Percentiles rank a stretch among this genome's conserved stretches.
Evolutionary conservation across 1,140 invertebrate genomes (phyloP).

Genomic region (Helicoverpa armigera): DNA sequence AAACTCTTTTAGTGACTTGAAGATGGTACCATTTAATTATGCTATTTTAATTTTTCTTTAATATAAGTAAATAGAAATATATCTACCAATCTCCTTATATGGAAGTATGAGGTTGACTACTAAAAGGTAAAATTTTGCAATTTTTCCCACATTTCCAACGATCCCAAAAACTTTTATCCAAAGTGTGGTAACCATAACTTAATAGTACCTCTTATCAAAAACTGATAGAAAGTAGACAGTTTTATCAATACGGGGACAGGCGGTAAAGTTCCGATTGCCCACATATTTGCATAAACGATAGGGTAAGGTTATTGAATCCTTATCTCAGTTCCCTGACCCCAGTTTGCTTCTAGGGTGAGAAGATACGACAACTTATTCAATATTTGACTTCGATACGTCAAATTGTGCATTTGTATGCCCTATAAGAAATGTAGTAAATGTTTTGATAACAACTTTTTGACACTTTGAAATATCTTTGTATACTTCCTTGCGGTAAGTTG

Average conservation of each 20-base stretch:
- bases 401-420: not conserved
- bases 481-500: too few species aligned
- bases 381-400: constrained; percentile 53
- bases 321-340: constrained; percentile 70
- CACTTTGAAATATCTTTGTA: too few species aligned
- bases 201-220: not conserved
- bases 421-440: too few species aligned
- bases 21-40: too few species aligned
- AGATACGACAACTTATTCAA: constrained; percentile 55
- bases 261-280: constrained; percentile 44
- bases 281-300: constrained; percentile 68
- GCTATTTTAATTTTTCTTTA: too few species aligned
- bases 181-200: not conserved
- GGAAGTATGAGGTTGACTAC: too few species aligned
- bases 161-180: not conserved
- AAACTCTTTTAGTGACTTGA: too few species aligned
- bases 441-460: too few species aligned
- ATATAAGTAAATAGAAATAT: too few species aligned
- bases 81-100: too few species aligned
- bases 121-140: not conserved
- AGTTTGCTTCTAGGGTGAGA: constrained; percentile 45
- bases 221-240: constrained; percentile 25
- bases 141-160: not conserved
- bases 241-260: constrained; percentile 39
- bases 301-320: constrained; percentile 73